Conservation (phyloP, 2,113 vertebrate genomes). For the Sphaerodactylus townsendi region DNA sequence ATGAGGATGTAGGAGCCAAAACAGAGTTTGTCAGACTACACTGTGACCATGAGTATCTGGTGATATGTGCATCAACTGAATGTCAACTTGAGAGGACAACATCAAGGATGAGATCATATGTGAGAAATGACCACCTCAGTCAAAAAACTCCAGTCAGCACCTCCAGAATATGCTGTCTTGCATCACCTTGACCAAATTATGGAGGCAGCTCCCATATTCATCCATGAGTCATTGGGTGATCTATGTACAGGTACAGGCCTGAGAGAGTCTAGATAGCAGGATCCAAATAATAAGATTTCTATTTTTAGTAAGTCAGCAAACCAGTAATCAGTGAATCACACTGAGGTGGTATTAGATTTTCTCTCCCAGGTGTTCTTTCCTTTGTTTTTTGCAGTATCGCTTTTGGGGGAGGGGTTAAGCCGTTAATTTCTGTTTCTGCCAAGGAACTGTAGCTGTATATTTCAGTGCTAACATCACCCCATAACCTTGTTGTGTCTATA, state of each 20-base stretch:
- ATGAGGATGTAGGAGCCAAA: neutral
- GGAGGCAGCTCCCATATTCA: no score
- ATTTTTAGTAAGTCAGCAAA: no score
- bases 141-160: neutral
- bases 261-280: no score
- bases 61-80: neutral
- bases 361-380: no score
- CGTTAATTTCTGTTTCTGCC: neutral
- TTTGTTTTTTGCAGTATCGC: no score
- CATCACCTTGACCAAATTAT: no score
- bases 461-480: neutral
- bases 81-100: neutral
- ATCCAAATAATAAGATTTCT: no score
- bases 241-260: no score
- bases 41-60: neutral
- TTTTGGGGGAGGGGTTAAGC: neutral
- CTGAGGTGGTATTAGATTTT: no score
- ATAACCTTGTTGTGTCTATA: neutral
- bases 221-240: no score
- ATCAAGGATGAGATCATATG: neutral
- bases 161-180: neutral
- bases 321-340: no score
- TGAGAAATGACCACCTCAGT: neutral
- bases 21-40: neutral
- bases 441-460: neutral